phyloP scores from a whole-genome alignment of 2,113 vertebrate species.

The Passer montanus region DNA sequence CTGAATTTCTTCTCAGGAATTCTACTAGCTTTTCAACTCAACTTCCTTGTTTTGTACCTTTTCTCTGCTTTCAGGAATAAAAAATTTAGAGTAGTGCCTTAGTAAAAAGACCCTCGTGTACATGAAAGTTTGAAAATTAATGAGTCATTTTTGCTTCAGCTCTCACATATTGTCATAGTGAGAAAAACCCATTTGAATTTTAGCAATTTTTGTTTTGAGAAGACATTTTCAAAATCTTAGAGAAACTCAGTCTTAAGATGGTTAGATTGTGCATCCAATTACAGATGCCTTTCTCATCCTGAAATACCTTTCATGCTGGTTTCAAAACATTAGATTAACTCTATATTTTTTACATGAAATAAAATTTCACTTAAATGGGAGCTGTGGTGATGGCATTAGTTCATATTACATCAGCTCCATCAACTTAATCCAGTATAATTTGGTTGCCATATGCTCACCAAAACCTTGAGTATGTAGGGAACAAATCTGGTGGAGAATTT shows the following conservation, averaged over 20 bases:
- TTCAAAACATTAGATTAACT: background rate
- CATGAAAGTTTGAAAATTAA: background rate
- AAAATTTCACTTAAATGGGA: background rate
- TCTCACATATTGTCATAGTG: background rate
- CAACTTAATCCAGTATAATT: background rate
- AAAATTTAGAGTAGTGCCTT: background rate
- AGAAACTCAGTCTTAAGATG: background rate
- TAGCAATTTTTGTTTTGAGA: background rate
- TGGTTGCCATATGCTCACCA: background rate
- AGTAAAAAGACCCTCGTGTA: background rate
- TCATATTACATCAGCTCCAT: background rate
- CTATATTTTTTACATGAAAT: background rate
- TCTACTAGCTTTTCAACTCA: background rate
- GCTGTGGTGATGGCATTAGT: background rate
- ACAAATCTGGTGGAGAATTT: background rate
- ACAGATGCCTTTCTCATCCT: background rate
- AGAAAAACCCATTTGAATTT: background rate
- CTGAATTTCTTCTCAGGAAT: background rate
- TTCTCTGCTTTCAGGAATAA: background rate
- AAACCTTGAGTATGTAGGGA: background rate
- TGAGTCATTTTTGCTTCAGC: background rate
- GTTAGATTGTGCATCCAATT: background rate
- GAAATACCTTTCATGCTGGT: background rate
- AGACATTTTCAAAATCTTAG: background rate
- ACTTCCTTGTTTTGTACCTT: background rate